phyloP scores from a whole-genome alignment of 2,113 vertebrate genomes.

The Trichechus manatus region DNA sequence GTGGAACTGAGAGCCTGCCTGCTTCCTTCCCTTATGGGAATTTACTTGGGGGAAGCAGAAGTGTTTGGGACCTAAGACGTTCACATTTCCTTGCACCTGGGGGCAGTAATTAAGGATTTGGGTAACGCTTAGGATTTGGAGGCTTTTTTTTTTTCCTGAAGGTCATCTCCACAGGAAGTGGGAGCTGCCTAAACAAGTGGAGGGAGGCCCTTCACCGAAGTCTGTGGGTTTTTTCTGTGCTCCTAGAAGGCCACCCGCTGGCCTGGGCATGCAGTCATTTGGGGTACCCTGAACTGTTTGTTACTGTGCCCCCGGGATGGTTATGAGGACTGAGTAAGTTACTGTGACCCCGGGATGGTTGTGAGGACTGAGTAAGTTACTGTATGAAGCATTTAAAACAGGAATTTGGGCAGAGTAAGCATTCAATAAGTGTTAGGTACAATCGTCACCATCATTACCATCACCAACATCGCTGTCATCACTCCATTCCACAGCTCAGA shows the following conservation, averaged over 20 bases:
- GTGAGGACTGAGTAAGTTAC: neutral
- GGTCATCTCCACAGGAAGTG: neutral
- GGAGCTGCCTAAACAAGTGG: neutral
- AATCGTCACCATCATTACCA: neutral
- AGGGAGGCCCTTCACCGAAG: neutral
- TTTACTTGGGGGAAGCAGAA: neutral
- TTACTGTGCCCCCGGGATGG: neutral
- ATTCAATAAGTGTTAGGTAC: neutral
- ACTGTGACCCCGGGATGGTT: neutral
- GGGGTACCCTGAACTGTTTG: neutral
- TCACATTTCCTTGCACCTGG: neutral
- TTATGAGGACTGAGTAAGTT: neutral
- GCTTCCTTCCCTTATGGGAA: conserved; percentile 8
- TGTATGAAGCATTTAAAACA: neutral
- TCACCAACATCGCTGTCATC: neutral
- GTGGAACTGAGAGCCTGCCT: neutral
- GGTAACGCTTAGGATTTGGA: neutral
- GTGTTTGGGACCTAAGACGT: neutral
- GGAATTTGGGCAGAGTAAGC: neutral
- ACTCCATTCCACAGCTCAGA: neutral
- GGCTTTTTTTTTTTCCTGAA: neutral
- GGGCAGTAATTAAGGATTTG: neutral
- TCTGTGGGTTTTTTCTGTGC: neutral
- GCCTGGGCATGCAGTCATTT: neutral
- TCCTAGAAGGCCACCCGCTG: neutral